Conservation (phyloP, 2,113 vertebrate species). For the Paramisgurnus dabryanus region DNA sequence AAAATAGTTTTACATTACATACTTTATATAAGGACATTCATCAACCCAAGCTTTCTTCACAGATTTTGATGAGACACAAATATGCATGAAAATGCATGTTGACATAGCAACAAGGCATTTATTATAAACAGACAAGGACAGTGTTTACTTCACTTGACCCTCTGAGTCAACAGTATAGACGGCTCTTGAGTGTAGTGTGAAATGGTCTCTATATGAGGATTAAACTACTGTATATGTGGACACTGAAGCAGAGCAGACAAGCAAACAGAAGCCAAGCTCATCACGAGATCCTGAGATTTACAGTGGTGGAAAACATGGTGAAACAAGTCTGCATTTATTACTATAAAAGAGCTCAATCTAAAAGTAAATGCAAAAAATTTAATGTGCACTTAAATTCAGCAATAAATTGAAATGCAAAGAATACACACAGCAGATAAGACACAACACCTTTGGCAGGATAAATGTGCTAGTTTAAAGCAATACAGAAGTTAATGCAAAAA, state of each 20-base stretch:
- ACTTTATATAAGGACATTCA: neutral
- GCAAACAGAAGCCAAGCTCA: slow-evolving; percentile 45
- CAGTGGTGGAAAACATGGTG: slow-evolving; percentile 32
- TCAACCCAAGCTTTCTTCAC: neutral
- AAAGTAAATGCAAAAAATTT: slow-evolving; percentile 57
- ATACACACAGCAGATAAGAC: neutral
- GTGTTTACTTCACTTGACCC: slow-evolving; percentile 36
- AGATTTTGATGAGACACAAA: slow-evolving; percentile 30
- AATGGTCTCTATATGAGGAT: slow-evolving; percentile 8
- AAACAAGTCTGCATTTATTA: slow-evolving; percentile 53
- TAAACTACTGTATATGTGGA: neutral
- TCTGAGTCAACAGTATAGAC: slow-evolving; percentile 41
- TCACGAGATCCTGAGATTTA: slow-evolving; percentile 40
- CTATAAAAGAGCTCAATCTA: slow-evolving; percentile 5
- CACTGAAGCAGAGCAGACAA: slow-evolving; percentile 28
- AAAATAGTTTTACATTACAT: no score
- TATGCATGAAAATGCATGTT: slow-evolving; percentile 38
- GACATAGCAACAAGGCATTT: slow-evolving; percentile 8
- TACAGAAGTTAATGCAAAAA: neutral
- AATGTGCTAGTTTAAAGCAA: no score
- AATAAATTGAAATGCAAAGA: neutral
- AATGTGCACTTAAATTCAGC: slow-evolving; percentile 40
- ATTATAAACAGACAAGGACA: slow-evolving; percentile 51
- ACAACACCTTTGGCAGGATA: neutral
- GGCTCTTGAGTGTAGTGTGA: slow-evolving; percentile 25